Conservation (phyloP, 2,888 invertebrate genomes). For the Drosophila subsilvestris region DNA sequence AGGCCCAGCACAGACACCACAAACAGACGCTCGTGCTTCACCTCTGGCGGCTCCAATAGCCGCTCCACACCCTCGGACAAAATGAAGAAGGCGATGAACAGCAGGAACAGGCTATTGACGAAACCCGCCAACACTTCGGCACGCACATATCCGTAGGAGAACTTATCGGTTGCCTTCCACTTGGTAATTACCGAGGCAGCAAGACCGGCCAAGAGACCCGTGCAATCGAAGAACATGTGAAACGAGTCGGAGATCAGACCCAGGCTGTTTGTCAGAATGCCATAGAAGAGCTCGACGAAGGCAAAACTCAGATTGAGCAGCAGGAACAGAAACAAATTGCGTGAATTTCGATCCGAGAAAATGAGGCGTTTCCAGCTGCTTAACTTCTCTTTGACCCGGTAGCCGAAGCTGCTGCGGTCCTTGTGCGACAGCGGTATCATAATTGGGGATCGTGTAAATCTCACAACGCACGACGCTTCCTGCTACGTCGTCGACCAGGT, state of each 20-base stretch:
- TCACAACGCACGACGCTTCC: constrained; percentile 53
- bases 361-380: constrained; percentile 93
- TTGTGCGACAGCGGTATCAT: constrained; percentile 88
- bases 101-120: constrained; percentile 96
- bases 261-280: constrained; percentile 93
- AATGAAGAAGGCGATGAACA: constrained; percentile 98
- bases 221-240: constrained; percentile 99
- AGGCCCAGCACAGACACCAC: constrained; percentile 96
- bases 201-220: constrained; percentile 96
- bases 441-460: constrained; percentile 18
- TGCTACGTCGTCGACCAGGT: constrained; percentile 29
- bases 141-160: constrained; percentile 96
- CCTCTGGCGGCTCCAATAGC: constrained; percentile 97
- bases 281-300: constrained; percentile 97
- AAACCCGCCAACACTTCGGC: constrained; percentile 98
- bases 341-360: constrained; percentile 95
- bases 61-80: constrained; percentile 98
- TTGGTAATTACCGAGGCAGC: constrained; percentile 98
- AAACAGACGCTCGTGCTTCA: constrained; percentile 97
- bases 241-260: constrained; percentile 99
- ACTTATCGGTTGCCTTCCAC: constrained; percentile 97
- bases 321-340: constrained; percentile 96
- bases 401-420: constrained; percentile 88
- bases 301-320: constrained; percentile 97
- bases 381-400: constrained; percentile 89